Evolutionary conservation across 2,888 invertebrate genomes (phyloP).

Genomic region (Galerucella calmariensis): DNA sequence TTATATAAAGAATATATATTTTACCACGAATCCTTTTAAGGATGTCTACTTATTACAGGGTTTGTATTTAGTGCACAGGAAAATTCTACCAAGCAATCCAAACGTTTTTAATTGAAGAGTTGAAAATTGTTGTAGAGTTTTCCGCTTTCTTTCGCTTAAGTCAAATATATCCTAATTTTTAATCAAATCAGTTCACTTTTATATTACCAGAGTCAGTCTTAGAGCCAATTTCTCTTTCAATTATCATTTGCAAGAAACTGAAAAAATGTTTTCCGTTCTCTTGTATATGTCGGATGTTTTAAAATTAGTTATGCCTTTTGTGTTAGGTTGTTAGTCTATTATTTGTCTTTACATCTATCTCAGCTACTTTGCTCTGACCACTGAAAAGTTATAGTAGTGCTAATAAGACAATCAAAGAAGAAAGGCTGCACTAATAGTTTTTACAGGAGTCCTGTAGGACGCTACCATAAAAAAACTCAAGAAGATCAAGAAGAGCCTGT

Average conservation of each 20-base stretch:
- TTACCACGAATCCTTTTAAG: neutral
- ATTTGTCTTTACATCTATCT: no score
- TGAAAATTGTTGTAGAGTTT: neutral
- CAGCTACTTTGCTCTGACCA: no score
- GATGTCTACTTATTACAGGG: conserved; percentile 6
- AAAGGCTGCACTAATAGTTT: no score
- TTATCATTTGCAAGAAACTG: neutral
- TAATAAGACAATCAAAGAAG: no score
- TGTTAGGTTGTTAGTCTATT: no score
- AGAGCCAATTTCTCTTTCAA: neutral
- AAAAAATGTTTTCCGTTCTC: neutral
- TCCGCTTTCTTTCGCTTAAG: neutral
- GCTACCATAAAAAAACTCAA: no score
- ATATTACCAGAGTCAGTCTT: neutral
- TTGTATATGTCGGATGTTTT: no score
- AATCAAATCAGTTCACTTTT: neutral
- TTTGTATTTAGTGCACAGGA: neutral
- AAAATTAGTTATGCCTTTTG: no score
- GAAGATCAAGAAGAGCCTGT: no score
- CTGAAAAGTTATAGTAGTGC: no score
- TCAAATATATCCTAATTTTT: neutral
- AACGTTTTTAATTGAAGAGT: neutral
- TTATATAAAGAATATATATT: conserved; percentile 4
- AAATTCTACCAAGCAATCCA: neutral
- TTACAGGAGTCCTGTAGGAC: no score